Evolutionary conservation across 2,888 invertebrate species (phyloP), one percentile per base, ranked within the genome.

Genomic region (Dorcus parallelipipedus): DNA sequence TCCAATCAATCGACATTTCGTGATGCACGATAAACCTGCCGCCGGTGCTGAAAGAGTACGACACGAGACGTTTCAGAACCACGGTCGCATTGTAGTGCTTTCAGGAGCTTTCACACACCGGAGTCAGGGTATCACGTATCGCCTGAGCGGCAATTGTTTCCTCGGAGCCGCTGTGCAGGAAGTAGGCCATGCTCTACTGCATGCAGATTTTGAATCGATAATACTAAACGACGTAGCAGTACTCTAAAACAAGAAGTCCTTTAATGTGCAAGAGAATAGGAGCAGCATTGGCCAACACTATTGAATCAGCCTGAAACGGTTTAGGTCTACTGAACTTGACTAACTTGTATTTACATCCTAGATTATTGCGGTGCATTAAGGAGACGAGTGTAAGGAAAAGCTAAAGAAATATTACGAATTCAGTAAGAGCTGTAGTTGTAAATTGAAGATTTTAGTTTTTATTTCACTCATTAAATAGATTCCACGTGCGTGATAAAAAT

Each of bases 121-220:
- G 48, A 48, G 61, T 60, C 51, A 51, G 53, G 64, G 61, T 64
- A 63, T 66, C 64, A 63, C 65, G 64, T 66, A 66, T 63, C 64
- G 64, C 59, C 59, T 56, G 47, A 55, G 58, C 63, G 52, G 52
- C 63, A 66, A 64, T 66, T 64, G 64, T 66, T 66, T 63, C 64
- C 60, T 64, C 57, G 56, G 55, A 60, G 52, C 56, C 10, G 48
- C 60, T 61, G 54, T 51, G 49, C 51, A 63, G 65, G 64, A 66
- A 64, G 60, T 63, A 63, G 60, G 61, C 64, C 60, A 60, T 62
- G 56, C 64, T 63, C 57, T 50, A 57, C 56, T 58, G 65, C 62
- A 65, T 64, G 65, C 61, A 66, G 64, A 64, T 64, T 64, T 61
- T 56, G 58, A 60, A 63, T 64, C 64, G 63, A 64, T 62, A 62